Base-by-base conservation (phyloP, 2,888 invertebrate genomes). In the Leptogaster cylindrica region DNA sequence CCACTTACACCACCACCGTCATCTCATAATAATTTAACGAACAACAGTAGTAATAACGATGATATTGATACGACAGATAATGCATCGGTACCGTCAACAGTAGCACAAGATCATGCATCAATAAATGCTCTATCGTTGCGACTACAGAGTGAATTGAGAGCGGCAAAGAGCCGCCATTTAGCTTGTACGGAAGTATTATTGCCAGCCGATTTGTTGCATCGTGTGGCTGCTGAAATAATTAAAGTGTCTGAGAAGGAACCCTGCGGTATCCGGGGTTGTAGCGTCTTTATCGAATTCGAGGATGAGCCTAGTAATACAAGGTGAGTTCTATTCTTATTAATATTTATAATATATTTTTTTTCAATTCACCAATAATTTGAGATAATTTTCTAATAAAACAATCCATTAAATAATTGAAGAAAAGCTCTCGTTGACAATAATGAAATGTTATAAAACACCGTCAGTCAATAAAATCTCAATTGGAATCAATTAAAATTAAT, bases 201-300 rank as follows among this genome's bases (percentile, higher is more conserved):
- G 73, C 95, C 95, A 33, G 89, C 90, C 63, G 91, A 92, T 79
- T 86, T 94, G 71, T 85, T 93, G 67, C 87, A 89, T 72, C 84
- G 90, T 72, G 90, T 94, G 70, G 88, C 94, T 50, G 84, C 88
- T 71, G 90, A 93, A 78, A 89, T 93, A 70, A 84, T 94, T 63
- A 85, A 87, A 65, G 88, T 92, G 84, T 92, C 95, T 1, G 93
- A 93, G 78, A 88, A 89, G 61, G 95, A 95, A 81, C 95, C 95
- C 14, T 95, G 93, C 82, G 95, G 95, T 58, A 86, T 94, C 52
- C 84, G 92, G 73, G 95, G 94, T 36, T 93, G 93, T 76, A 89
- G 90, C n/a, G 84, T 95, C 72, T 91, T 89, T 80, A 87, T 95
- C 68, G 89, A 90, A 80, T 90, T 92, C 74, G 90, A 92, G 78